Conservation (phyloP, 53 echinoderm and acorn worm genomes). For the Mesocentrotus franciscanus region DNA sequence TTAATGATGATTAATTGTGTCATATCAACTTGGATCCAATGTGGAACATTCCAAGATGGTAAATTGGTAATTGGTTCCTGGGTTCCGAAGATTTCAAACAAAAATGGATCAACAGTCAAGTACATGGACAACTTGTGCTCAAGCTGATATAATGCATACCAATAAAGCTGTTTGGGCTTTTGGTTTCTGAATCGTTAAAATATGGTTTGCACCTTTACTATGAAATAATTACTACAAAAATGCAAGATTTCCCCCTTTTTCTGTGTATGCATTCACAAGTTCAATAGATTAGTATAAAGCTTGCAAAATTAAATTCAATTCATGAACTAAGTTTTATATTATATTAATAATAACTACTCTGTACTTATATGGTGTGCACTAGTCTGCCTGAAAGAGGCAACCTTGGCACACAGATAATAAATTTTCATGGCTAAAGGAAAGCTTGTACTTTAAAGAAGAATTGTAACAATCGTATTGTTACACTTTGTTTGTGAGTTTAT, state of each 20-base stretch:
- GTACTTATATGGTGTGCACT: too few species aligned
- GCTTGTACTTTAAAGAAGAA: too few species aligned
- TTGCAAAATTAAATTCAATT: background rate
- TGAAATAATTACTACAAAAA: background rate
- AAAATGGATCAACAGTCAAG: background rate
- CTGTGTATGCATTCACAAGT: background rate
- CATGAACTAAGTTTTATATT: too few species aligned
- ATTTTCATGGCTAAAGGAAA: too few species aligned
- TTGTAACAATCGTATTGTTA: too few species aligned
- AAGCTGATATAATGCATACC: too few species aligned
- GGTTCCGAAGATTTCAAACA: background rate
- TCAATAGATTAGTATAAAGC: background rate
- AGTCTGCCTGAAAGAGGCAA: too few species aligned
- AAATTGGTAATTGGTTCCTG: background rate
- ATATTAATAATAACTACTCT: too few species aligned
- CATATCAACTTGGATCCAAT: constrained; percentile 16
- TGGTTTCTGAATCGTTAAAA: too few species aligned
- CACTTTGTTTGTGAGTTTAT: background rate
- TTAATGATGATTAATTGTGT: background rate
- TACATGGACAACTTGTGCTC: background rate
- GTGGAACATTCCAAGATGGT: constrained; percentile 4
- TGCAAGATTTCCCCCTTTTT: background rate
- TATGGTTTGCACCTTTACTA: too few species aligned
- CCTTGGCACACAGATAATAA: too few species aligned
- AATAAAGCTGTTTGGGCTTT: too few species aligned